A percentile compares a stretch with the other conserved stretches of the same genome.
Evolutionary conservation across 2,888 invertebrate species (phyloP).

Genomic region (Apotomis turbidana): DNA sequence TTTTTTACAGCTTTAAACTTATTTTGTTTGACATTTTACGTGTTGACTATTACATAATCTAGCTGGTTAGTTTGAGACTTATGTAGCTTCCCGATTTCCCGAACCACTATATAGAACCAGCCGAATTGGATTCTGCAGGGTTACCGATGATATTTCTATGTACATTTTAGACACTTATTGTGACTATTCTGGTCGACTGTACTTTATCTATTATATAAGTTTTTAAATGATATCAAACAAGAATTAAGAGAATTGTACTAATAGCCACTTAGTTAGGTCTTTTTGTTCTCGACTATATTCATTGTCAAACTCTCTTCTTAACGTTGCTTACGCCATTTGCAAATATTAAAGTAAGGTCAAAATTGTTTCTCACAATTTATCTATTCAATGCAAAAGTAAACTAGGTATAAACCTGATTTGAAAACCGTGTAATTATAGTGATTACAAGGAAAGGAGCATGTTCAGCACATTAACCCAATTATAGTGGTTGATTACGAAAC

Average conservation of each 20-base stretch:
- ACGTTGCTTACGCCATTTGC: neutral
- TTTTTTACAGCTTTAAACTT: neutral
- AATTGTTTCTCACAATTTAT: neutral
- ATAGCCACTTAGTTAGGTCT: too few relatives aligned
- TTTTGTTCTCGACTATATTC: too few relatives aligned
- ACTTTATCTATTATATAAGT: too few relatives aligned
- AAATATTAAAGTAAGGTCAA: neutral
- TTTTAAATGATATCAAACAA: neutral
- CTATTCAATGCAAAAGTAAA: neutral
- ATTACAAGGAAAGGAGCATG: slow-evolving; percentile 33
- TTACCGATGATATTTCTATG: too few relatives aligned
- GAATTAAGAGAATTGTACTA: too few relatives aligned
- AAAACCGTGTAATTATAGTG: slow-evolving; percentile 26
- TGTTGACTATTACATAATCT: too few relatives aligned
- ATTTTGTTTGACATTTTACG: neutral
- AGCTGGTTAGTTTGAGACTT: too few relatives aligned
- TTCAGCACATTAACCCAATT: slow-evolving; percentile 32
- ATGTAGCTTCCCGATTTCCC: too few relatives aligned
- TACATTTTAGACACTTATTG: neutral
- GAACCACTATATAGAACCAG: too few relatives aligned
- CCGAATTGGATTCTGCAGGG: too few relatives aligned
- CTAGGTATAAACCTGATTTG: neutral
- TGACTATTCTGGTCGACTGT: too few relatives aligned
- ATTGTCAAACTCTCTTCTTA: too few relatives aligned
- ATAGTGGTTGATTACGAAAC: slow-evolving; percentile 11